A percentile compares a stretch with the other conserved stretches of the same genome.
phyloP scores from a whole-genome alignment of 2,888 invertebrate genomes.

The Coecobrya sp. region DNA sequence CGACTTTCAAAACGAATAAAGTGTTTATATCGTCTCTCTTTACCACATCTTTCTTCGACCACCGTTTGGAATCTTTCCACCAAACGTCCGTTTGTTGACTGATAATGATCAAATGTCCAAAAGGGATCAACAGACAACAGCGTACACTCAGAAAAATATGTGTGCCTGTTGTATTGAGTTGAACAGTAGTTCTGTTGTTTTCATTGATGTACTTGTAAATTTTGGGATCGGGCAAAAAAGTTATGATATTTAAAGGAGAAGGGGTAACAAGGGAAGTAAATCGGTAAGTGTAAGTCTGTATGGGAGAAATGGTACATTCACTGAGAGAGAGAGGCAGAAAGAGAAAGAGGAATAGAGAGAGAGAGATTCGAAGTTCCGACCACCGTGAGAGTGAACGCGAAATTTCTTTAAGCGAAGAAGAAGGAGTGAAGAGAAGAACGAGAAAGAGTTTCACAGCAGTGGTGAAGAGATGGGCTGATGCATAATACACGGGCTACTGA shows the following conservation, averaged over 20 bases:
- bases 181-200: not conserved
- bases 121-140: slow-evolving; percentile 58
- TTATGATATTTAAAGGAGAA: not conserved
- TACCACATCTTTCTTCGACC: slow-evolving; percentile 6
- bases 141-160: not conserved
- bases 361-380: slow-evolving; percentile 28
- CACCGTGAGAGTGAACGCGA: slow-evolving; percentile 52
- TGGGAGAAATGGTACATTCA: not conserved
- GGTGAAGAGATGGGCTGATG: slow-evolving; percentile 14
- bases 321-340: not conserved
- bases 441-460: slow-evolving; percentile 18
- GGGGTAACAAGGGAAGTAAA: slow-evolving; percentile 32
- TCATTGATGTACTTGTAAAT: slow-evolving; percentile 33
- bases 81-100: slow-evolving; percentile 34
- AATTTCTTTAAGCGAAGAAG: slow-evolving; percentile 35
- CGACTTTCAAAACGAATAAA: slow-evolving; percentile 36
- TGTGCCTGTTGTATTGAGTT: not conserved
- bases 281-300: not conserved
- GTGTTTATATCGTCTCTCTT: slow-evolving; percentile 25
- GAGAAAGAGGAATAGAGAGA: slow-evolving; percentile 21
- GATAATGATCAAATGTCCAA: slow-evolving; percentile 57
- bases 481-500: slow-evolving; percentile 50
- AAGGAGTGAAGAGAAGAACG: not conserved
- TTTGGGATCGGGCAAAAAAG: slow-evolving; percentile 13
- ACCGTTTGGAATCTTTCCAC: slow-evolving; percentile 43